A percentile compares a stretch with the other conserved stretches of the same genome.
Conservation (phyloP, 1,140 invertebrate genomes). For the Calosoma granatense region DNA sequence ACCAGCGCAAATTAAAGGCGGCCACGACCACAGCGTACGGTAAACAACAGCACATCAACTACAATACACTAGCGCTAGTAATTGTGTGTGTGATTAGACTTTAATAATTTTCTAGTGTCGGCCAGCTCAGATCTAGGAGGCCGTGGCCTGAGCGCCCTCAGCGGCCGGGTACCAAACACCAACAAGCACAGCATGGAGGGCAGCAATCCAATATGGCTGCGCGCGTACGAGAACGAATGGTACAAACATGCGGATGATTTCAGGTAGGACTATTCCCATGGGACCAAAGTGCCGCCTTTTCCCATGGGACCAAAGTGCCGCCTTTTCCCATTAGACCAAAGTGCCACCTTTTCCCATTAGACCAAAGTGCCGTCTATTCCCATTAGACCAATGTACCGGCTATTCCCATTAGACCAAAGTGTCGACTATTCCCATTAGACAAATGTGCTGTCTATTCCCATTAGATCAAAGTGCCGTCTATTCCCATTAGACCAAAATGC, state of each 20-base stretch:
- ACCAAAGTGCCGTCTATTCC: neutral
- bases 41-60: too few species aligned
- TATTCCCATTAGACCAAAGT: too few species aligned
- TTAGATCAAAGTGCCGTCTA: too few species aligned
- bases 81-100: neutral
- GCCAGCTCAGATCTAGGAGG: slow-evolving; percentile 64
- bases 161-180: slow-evolving; percentile 78
- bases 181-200: slow-evolving; percentile 90
- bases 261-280: too few species aligned
- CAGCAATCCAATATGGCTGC: slow-evolving; percentile 91
- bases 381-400: slow-evolving; percentile 9
- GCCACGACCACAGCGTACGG: slow-evolving; percentile 88
- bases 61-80: neutral
- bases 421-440: too few species aligned
- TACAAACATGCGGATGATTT: slow-evolving; percentile 77
- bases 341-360: too few species aligned
- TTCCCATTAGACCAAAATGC: too few species aligned
- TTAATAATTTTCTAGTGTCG: slow-evolving; percentile 32
- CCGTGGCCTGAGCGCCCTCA: slow-evolving; percentile 52
- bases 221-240: slow-evolving; percentile 90
- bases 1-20: slow-evolving; percentile 80
- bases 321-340: too few species aligned
- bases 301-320: too few species aligned
- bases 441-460: too few species aligned
- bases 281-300: slow-evolving; percentile 9